Evolutionary conservation across 1,140 invertebrate genomes (phyloP).

Genomic region (Heliothis subflexa): DNA sequence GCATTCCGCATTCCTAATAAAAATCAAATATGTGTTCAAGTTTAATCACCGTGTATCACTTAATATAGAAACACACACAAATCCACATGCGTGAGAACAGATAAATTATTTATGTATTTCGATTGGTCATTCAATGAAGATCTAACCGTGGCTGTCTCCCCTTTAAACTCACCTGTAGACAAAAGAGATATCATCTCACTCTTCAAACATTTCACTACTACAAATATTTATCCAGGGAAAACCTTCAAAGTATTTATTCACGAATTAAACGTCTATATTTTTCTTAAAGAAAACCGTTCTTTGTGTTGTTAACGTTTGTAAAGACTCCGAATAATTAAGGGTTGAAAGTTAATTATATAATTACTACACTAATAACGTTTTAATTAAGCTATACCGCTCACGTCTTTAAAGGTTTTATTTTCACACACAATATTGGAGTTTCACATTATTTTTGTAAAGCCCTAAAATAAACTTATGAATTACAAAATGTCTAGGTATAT

Average conservation of each 20-base stretch:
- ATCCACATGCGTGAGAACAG: too few relatives aligned
- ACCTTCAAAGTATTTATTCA: background rate
- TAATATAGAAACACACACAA: too few relatives aligned
- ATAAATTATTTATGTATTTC: too few relatives aligned
- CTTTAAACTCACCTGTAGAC: too few relatives aligned
- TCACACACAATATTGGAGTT: background rate
- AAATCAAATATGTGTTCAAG: background rate
- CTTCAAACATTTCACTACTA: too few relatives aligned
- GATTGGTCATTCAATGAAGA: too few relatives aligned
- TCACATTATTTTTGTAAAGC: constrained; percentile 6
- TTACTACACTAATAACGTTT: constrained; percentile 11
- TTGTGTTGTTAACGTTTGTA: constrained; percentile 31
- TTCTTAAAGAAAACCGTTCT: constrained; percentile 10
- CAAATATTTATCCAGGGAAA: background rate
- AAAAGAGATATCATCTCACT: too few relatives aligned
- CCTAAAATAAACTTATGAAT: background rate
- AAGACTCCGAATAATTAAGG: constrained; percentile 18
- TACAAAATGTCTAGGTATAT: background rate
- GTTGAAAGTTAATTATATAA: constrained; percentile 6
- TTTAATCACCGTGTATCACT: too few relatives aligned
- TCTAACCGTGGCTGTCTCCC: too few relatives aligned
- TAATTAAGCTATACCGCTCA: constrained; percentile 7
- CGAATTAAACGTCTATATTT: background rate
- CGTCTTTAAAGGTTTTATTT: background rate
- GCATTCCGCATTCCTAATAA: too few relatives aligned